Evolutionary conservation across 2,113 vertebrate genomes (phyloP), one percentile per base, ranked within the genome.

Genomic region (Motacilla alba): DNA sequence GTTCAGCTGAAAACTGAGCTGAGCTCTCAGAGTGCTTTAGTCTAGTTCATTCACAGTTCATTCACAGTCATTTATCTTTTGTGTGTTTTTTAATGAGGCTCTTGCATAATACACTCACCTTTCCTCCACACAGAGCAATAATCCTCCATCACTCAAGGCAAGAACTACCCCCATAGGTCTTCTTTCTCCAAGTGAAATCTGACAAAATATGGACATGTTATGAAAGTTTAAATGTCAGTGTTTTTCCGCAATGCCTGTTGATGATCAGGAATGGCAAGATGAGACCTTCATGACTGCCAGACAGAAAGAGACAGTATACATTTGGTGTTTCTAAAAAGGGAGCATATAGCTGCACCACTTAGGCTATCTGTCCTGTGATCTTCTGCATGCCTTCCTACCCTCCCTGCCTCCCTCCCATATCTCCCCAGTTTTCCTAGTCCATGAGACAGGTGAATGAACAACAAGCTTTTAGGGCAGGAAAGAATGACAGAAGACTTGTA

Each of bases 391-490:
- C 46, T 88, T 67, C 53, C 62, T 68, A 44, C 3, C 8, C 21
- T 60, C 44, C 63, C 14, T 53, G 17, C 27, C 15, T 8, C 1
- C 13, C 10, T 16, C 35, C 7, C 5, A 43, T 79, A 22, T 15
- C n/a, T 49, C 8, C 24, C 15, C 6, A 2, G 1, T 58, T 88
- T 53, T 87, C 44, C 64, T 63, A 44, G 41, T 37, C 46, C 30
- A 26, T 4, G 8, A 69, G 3, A 39, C 21, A 63, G 63, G 30
- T 75, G 62, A 83, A 73, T 37, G 23, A 83, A 6, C 2, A 6
- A 8, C 0, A 0, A 49, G 24, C 1, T 67, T 87, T 63, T 27
- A 24, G 50, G 39, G 23, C 69, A 69, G 27, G 11, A n/a, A 83
- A 75, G 13, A 39, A 59, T 47, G 49, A 62, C 9, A 59, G 37